Base-by-base conservation (phyloP, 2,888 invertebrate genomes). In the Sarcophaga carnaria region DNA sequence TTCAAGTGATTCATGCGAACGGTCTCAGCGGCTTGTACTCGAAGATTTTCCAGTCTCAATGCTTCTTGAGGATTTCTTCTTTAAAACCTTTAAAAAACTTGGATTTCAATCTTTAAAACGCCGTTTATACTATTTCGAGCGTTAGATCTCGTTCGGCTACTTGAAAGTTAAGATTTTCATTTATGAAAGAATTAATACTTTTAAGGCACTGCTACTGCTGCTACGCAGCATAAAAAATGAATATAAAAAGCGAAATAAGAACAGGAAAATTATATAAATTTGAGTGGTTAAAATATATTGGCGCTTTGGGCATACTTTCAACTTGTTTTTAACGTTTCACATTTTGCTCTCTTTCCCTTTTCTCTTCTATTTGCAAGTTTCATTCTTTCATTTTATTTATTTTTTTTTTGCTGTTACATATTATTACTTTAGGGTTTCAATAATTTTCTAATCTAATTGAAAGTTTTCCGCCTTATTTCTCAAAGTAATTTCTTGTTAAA, bases 231-330 rank as follows among this genome's bases (percentile, higher is more conserved):
- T 8, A 62, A 71, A 75, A 66, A 66, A 45, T 64, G 70, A 79
- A 67, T n/a, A 25, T 49, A n/a, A 14, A 54, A 37, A 62, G 75
- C 54, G 72, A 71, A 54, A 17, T 17, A 82, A 72, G 69, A 77
- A 79, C 54, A 74, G 69, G 60, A 69, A 77, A 77, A 80, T 80
- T 83, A 74, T 79, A 86, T 83, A 83, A 74, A 83, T 78, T 86
- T 83, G 63, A 83, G 83, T 78, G 86, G 83, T 86, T 86, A 49
- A 83, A 83, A 83, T 86, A 76, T 83, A 83, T 86, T 83, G 80
- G 67, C 77, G 83, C 83, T 83, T 78, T 75, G 83, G 77, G 86
- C 86, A 70, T 80, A 77, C 74, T 80, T 83, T 86, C 22, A 27
- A 54, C 77, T 80, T 80, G 69, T 66, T 80, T 83, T 77, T 71